Conservation (phyloP, 2,113 vertebrate species). For the Indri indri region DNA sequence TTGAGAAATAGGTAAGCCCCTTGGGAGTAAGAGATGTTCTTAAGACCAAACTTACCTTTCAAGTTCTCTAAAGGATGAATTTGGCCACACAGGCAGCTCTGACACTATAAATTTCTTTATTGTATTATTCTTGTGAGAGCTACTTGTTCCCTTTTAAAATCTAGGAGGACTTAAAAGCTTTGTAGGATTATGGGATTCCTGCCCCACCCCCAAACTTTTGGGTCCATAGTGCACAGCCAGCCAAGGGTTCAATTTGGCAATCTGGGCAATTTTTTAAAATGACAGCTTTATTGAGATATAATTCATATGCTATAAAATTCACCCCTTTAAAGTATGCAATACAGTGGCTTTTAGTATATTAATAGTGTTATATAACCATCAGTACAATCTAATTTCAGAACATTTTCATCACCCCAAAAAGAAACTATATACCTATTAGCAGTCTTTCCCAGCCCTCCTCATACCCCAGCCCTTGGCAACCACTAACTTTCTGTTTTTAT, state of each 20-base stretch:
- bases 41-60: not conserved
- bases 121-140: not conserved
- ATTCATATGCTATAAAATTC: not conserved
- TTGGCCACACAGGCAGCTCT: not conserved
- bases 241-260: not conserved
- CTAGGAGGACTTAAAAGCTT: not conserved
- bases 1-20: slow-evolving; percentile 14
- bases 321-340: not conserved
- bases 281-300: slow-evolving; percentile 6
- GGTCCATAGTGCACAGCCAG: not conserved
- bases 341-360: slow-evolving; percentile 1
- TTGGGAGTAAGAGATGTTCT: not conserved
- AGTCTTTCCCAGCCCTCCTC: not conserved
- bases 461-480: not conserved
- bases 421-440: not conserved
- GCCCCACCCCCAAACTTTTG: not conserved
- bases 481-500: not conserved
- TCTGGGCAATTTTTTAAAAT: not conserved
- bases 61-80: slow-evolving; percentile 4
- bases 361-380: not conserved
- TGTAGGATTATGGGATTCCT: not conserved
- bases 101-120: not conserved
- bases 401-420: not conserved
- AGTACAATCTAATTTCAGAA: slow-evolving; percentile 2
- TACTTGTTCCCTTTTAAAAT: slow-evolving; percentile 7